phyloP scores from a whole-genome alignment of 2,113 vertebrate genomes.

The Equus quagga region DNA sequence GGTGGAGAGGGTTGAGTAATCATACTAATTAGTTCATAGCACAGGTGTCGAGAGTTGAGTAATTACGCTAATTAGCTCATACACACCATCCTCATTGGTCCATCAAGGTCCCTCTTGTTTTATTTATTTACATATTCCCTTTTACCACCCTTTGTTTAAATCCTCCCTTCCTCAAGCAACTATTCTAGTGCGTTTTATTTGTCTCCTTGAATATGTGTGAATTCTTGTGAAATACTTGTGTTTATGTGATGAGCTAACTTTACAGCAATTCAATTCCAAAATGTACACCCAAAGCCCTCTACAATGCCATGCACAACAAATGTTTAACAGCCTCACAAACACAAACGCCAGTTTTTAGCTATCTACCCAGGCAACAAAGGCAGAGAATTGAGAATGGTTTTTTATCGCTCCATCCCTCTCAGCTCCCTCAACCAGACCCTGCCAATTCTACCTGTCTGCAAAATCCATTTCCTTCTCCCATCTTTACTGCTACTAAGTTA shows the following conservation, averaged over 20 bases:
- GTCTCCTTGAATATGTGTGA: neutral
- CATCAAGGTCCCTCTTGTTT: neutral
- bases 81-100: neutral
- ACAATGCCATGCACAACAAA: neutral
- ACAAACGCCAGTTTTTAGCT: neutral
- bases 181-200: neutral
- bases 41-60: conserved; percentile 30
- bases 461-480: conserved; percentile 19
- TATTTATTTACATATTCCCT: neutral
- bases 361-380: neutral
- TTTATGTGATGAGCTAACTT: neutral
- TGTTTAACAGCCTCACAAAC: neutral
- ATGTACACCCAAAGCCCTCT: neutral
- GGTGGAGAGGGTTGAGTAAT: conserved; percentile 40
- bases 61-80: conserved; percentile 59
- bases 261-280: neutral
- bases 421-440: neutral
- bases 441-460: conserved; percentile 8
- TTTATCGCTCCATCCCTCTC: conserved; percentile 1
- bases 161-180: neutral
- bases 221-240: neutral
- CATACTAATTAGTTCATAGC: conserved; percentile 52
- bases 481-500: neutral
- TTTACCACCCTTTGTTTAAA: neutral
- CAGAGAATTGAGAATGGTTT: neutral